A percentile compares a stretch with the other conserved stretches of the same genome.
These are phyloP conservation scores for Macropis europaea DNA, from an alignment of 2,888 invertebrate genomes.

Conservation along the genomic window DNA sequence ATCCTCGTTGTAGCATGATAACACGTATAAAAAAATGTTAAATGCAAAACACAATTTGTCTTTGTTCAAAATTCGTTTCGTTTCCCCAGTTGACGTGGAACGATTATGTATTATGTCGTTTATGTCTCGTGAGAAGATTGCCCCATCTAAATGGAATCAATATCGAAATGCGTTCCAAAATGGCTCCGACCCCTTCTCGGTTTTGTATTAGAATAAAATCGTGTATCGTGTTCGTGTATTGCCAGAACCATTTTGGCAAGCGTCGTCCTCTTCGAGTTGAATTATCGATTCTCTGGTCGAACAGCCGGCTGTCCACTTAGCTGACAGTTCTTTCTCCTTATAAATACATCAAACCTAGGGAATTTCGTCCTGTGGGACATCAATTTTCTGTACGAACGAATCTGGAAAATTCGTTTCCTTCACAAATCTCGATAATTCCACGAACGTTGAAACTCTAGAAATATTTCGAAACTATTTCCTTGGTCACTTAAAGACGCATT, in stretches of 20 bases:
- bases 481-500: background rate
- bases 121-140: background rate
- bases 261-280: background rate
- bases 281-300: slow-evolving; percentile 23
- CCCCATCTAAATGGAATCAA: background rate
- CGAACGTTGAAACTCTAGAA: background rate
- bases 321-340: slow-evolving; percentile 10
- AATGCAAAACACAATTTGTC: background rate
- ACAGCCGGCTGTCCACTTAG: slow-evolving; percentile 13
- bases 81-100: background rate
- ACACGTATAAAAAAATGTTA: background rate
- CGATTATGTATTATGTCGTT: background rate
- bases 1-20: background rate
- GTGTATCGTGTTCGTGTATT: background rate
- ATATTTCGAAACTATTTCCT: background rate
- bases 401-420: background rate
- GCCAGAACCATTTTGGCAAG: slow-evolving; percentile 28
- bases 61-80: background rate
- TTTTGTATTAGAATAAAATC: slow-evolving; percentile 19
- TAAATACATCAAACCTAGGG: slow-evolving; percentile 11
- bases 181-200: background rate
- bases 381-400: background rate
- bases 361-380: background rate
- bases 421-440: background rate
- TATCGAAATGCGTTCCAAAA: slow-evolving; percentile 12